These are phyloP conservation scores for Montipora capitata DNA, from an alignment of 92 coral and sea anemone genomes.

Conservation along the genomic window DNA sequence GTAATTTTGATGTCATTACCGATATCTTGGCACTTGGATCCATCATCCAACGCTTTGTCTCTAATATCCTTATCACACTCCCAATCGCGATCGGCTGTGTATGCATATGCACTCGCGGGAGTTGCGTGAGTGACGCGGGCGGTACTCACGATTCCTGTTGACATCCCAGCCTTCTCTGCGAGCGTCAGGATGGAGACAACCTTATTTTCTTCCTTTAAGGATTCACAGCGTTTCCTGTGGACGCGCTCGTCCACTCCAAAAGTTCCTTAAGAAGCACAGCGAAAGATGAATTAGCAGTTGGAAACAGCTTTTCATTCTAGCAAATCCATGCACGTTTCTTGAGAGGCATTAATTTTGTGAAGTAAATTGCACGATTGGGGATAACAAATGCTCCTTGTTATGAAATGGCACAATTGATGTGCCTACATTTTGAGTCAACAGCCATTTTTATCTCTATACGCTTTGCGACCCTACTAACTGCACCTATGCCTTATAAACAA, in stretches of 20 bases:
- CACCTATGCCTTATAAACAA: no score
- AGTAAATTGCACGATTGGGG: no score
- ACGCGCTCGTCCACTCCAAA: conserved; percentile 86
- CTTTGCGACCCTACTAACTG: no score
- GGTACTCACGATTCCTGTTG: conserved; percentile 93
- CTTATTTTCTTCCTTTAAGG: conserved; percentile 68
- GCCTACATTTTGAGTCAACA: no score
- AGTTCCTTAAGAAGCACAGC: conserved; percentile 48
- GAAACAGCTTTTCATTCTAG: background rate
- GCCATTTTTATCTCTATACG: no score
- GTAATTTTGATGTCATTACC: conserved; percentile 37
- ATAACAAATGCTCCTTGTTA: no score
- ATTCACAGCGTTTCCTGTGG: conserved; percentile 54
- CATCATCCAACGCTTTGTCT: conserved; percentile 66
- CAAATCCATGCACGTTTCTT: no score
- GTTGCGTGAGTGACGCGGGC: conserved; percentile 94
- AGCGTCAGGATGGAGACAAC: conserved; percentile 88
- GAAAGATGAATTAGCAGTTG: no score
- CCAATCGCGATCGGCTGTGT: conserved; percentile 80
- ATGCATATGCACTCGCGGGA: conserved; percentile 81
- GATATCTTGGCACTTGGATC: conserved; percentile 79
- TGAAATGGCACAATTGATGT: no score
- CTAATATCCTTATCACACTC: conserved; percentile 70
- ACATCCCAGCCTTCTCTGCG: conserved; percentile 95
- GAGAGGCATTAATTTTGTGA: no score